Evolutionary conservation across 2,797 vertebrate species (phyloP), one percentile per base, ranked within the genome.

Genomic region (Centropyge bicolor): DNA sequence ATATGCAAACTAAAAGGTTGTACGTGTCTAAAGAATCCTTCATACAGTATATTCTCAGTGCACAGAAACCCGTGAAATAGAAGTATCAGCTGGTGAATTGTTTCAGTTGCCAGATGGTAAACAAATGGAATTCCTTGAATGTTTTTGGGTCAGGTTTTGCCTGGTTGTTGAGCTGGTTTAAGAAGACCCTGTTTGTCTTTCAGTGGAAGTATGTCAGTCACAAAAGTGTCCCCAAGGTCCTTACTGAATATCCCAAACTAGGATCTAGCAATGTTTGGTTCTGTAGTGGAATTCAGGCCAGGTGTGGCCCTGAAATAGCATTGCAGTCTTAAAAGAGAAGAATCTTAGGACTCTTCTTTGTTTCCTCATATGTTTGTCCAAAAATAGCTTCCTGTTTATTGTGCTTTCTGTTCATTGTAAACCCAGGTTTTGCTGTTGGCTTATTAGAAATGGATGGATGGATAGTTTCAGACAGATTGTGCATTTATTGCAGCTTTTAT

Each of bases 121-220:
- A 54, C 46, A 19, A 64, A 41, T 36, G 19, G 55, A 49, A 70
- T 75, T 55, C 60, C 54, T 49, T 35, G 48, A 61, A 52, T 56
- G 24, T 17, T 41, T 74, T 20, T 43, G 48, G 31, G 52, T 62
- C 1, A 12, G 40, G 59, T 41, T 78, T 74, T 8, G 1, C n/a
- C 1, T 14, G 1, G 52, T 67, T 38, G 63, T 51, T 0, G 0
- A 43, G 66, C 60, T 70, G 54, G 54, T 71, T 74, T n/a, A 1
- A 24, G 35, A 48, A n/a, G 6, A 36, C 60, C n/a, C 36, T 27
- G 24, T 43, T 62, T 55, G 24, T 17, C 13, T 22, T 38, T 46
- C 6, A 13, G n/a, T 19, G 9, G 16, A 56, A 10, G 6, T 63
- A 7, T 60, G 43, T 52, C 69, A 22, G 57, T 62, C 16, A 68